Evolutionary conservation across 2,888 invertebrate species (phyloP), one percentile per base, ranked within the genome.

Genomic region (Drymonia ruficornis): DNA sequence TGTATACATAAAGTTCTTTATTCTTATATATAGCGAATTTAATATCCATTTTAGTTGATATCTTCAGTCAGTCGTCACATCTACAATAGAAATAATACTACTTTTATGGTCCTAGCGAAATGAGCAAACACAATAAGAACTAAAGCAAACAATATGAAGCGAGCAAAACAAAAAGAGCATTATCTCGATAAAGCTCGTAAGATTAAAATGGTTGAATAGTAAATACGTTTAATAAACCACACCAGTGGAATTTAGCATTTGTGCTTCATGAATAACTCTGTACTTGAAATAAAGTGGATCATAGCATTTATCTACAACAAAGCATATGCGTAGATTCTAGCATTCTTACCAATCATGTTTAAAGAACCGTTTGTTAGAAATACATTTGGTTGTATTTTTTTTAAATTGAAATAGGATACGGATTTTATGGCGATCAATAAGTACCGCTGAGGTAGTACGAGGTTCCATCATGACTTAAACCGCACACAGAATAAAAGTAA

Each of bases 171-270:
- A n/a, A 38, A 16, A 36, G n/a, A 54, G 42, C 43, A 63, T 59
- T 52, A 51, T 59, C 57, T 52, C 36, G 52, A 55, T 62, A 58
- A 55, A 59, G 54, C 63, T 59, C 57, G 44, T 51, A 63, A 67
- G 60, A 70, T 71, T 65, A 63, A 61, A 71, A 66, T 56, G 55
- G 50, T 52, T 63, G 68, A 68, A 63, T 65, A 58, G 49, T 63
- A 60, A 61, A 70, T 61, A 59, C 53, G 49, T 62, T 68, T 59
- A 51, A 59, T 59, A 67, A 66, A 61, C 54, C 57, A 55, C 64
- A 52, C 51, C 48, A 48, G 36, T 40, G 28, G 28, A 47, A 49
- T 49, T 62, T 53, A 53, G 52, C 61, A 57, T 53, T 18, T 50
- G 16, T 53, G 52, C 43, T 63, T 42, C 38, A 44, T 59, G 50